Base-by-base conservation (phyloP, 37 sponge, comb jelly and placozoan species). In the Bolinopsis microptera region DNA sequence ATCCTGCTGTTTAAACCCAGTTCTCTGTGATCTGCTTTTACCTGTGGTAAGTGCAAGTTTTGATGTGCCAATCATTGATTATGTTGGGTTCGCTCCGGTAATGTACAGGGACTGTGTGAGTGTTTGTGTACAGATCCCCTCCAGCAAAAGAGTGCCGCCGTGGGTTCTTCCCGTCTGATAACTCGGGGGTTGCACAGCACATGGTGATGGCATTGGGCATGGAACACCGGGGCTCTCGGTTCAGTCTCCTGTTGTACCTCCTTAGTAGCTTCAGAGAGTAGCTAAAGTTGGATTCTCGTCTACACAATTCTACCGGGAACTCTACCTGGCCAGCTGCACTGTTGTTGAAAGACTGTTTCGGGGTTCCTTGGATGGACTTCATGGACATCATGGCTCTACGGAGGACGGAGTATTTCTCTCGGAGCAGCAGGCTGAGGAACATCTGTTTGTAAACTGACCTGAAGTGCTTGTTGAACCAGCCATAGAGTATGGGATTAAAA, bases 401-500 rank as follows among this genome's bases (percentile, higher is more conserved):
- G 48, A 86, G 61, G 61, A 24, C 22, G 5, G 90, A 86, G 48
- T 86, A 86, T 30, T 41, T 39, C 30, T 86, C 90, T 27, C 90
- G 8, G 0, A 86, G 48, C 18, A 86, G 34, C 26, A 86, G 90
- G 0, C 36, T 34, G 5, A 86, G 90, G 30, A 86, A 33, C 90
- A 86, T 86, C 36, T 86, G 61, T 27, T 86, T 28, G 90, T 86
- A 86, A 0, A 86, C 90, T n/a, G 30, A 86, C 35, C 90, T 39
- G 90, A 86, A 86, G 30, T 86, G 90, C 24, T 41, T 86, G 31
- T 86, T 86, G 31, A 86, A 86, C 90, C 90, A 86, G 30, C 90
- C 90, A 27, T 86, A 86, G 30, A 86, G 61, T 3, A 86, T 39
- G 48, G 90, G 90, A 27, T 86, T 86, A 25, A 38, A 34, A 23